These are phyloP conservation scores for Hypselothyrea guttata DNA, from an alignment of 2,888 invertebrate genomes.

Conservation along the genomic window DNA sequence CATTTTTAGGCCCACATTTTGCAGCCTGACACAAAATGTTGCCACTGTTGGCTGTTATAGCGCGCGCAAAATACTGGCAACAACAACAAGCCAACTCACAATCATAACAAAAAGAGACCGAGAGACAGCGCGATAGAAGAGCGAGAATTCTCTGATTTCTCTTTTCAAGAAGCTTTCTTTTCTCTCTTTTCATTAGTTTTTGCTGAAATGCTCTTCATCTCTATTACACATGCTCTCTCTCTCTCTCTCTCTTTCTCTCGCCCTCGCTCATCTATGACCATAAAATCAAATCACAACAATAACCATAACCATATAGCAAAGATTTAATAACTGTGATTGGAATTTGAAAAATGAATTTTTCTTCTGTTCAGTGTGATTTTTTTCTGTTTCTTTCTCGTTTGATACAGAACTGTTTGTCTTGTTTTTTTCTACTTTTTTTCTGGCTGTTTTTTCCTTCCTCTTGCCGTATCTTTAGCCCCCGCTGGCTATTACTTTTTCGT, in stretches of 20 bases:
- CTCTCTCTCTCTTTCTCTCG: not conserved
- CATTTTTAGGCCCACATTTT: constrained; percentile 69
- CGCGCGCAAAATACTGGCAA: constrained; percentile 60
- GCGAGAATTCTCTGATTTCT: not conserved
- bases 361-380: constrained; percentile 23
- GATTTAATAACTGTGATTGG: constrained; percentile 74
- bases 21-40: constrained; percentile 55
- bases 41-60: constrained; percentile 39
- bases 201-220: constrained; percentile 11
- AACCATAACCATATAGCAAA: constrained; percentile 76
- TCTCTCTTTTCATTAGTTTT: constrained; percentile 24
- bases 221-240: not conserved
- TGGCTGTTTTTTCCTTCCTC: not conserved
- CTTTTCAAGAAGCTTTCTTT: constrained; percentile 1
- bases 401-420: constrained; percentile 41
- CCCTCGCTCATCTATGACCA: constrained; percentile 63
- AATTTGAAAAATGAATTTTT: constrained; percentile 74
- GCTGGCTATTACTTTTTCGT: constrained; percentile 36
- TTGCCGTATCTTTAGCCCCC: not conserved
- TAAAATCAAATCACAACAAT: constrained; percentile 75
- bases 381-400: constrained; percentile 13
- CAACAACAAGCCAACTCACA: constrained; percentile 34
- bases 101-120: constrained; percentile 48
- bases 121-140: constrained; percentile 14
- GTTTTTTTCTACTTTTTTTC: constrained; percentile 5